Percentiles rank a stretch among this genome's conserved stretches.
Evolutionary conservation across 2,113 vertebrate genomes (phyloP).

Genomic region (Capra hircus): DNA sequence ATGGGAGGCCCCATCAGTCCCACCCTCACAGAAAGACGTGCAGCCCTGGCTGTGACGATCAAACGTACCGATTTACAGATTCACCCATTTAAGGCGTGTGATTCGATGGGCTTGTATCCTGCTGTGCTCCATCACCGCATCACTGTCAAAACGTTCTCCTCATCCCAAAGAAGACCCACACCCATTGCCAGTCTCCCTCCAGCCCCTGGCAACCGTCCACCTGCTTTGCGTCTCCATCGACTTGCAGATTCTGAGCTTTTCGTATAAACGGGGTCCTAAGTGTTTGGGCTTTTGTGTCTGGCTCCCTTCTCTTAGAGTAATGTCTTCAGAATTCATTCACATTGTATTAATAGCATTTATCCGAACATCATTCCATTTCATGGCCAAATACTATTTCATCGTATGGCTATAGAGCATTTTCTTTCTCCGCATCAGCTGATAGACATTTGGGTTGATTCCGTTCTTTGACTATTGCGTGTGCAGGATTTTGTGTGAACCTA

Average conservation of each 20-base stretch:
- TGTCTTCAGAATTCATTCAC: fast-evolving
- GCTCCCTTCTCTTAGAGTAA: fast-evolving
- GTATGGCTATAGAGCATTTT: fast-evolving
- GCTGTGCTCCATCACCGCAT: fast-evolving
- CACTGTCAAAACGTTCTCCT: not conserved
- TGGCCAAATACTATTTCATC: fast-evolving
- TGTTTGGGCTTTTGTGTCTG: fast-evolving
- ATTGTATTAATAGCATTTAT: fast-evolving
- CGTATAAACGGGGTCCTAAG: fast-evolving
- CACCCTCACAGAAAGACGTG: not conserved
- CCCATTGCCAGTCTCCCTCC: fast-evolving
- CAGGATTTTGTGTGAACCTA: not conserved
- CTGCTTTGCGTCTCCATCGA: not conserved
- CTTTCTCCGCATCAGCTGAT: fast-evolving
- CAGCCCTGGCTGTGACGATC: too few species aligned
- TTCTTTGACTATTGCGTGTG: fast-evolving
- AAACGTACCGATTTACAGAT: not conserved
- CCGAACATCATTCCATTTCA: fast-evolving
- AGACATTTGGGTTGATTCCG: not conserved
- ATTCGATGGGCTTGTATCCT: too few species aligned
- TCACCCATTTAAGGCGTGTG: not conserved
- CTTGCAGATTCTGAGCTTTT: not conserved
- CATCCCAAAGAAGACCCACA: not conserved
- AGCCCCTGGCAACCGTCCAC: not conserved
- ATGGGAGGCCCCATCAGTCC: fast-evolving